These are phyloP conservation scores for Oxyruncus cristatus DNA, from an alignment of 2,113 vertebrate genomes.

Conservation along the genomic window DNA sequence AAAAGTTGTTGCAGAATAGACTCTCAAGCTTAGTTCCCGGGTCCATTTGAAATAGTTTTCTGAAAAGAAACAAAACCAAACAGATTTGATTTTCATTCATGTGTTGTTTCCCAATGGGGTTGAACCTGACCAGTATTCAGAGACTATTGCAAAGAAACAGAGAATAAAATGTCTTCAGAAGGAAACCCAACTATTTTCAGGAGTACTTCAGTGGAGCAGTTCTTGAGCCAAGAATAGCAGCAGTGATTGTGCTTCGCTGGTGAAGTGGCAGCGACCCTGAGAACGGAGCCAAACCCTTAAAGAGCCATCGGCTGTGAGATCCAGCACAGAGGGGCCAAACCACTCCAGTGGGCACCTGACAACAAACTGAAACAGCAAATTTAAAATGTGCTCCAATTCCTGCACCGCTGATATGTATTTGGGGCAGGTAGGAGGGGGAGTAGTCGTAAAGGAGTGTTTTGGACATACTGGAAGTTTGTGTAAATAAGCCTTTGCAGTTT, in stretches of 20 bases:
- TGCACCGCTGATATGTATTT: background rate
- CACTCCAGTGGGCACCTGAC: background rate
- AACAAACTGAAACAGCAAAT: background rate
- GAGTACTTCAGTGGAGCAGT: background rate
- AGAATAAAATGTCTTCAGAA: background rate
- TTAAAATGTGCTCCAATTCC: background rate
- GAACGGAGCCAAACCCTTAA: background rate
- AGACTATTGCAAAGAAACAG: background rate
- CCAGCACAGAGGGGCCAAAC: background rate
- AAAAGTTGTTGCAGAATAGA: background rate
- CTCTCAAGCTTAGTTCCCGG: background rate
- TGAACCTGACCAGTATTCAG: background rate
- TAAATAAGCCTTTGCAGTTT: background rate
- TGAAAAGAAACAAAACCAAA: background rate
- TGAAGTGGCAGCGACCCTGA: background rate
- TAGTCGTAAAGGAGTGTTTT: background rate
- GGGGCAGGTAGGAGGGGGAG: background rate
- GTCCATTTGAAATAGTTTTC: background rate
- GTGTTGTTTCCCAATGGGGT: background rate
- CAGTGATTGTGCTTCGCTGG: background rate
- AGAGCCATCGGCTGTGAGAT: background rate
- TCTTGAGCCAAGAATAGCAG: slow-evolving; percentile 17
- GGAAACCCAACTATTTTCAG: background rate
- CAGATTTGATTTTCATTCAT: background rate
- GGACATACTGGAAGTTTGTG: background rate